Percentiles rank a stretch among this genome's conserved stretches.
Conservation (phyloP, 2,888 invertebrate species). For the Macrosiphum euphorbiae region DNA sequence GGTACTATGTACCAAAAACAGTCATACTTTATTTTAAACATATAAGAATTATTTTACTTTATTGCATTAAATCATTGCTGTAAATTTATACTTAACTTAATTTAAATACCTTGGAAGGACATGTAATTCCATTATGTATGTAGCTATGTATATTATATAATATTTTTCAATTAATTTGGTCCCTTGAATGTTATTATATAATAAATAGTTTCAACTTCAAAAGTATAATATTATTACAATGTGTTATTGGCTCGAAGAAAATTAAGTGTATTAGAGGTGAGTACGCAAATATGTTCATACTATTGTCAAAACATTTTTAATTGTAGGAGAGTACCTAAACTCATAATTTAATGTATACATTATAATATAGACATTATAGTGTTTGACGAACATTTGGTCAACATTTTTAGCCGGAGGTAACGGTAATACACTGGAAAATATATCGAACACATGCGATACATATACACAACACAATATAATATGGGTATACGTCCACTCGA, state of each 20-base stretch:
- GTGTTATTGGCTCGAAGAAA: not conserved
- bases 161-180: not conserved
- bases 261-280: not conserved
- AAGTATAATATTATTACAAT: not conserved
- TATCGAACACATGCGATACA: not conserved
- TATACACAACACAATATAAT: not conserved
- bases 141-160: not conserved
- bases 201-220: not conserved
- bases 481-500: slow-evolving; percentile 21
- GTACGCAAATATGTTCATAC: not conserved
- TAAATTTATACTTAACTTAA: not conserved
- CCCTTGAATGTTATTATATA: not conserved
- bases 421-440: not conserved
- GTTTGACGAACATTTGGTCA: slow-evolving; percentile 14
- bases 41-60: slow-evolving; percentile 6
- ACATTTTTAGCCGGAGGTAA: slow-evolving; percentile 31
- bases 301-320: not conserved
- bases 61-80: not conserved
- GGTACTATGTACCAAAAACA: not conserved
- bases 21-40: not conserved
- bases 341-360: not conserved
- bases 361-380: not conserved
- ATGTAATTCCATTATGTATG: not conserved
- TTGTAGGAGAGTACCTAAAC: not conserved
- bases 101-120: not conserved